These are phyloP conservation scores for Pogonus chalceus DNA, from an alignment of 1,140 invertebrate genomes.

Conservation along the genomic window DNA sequence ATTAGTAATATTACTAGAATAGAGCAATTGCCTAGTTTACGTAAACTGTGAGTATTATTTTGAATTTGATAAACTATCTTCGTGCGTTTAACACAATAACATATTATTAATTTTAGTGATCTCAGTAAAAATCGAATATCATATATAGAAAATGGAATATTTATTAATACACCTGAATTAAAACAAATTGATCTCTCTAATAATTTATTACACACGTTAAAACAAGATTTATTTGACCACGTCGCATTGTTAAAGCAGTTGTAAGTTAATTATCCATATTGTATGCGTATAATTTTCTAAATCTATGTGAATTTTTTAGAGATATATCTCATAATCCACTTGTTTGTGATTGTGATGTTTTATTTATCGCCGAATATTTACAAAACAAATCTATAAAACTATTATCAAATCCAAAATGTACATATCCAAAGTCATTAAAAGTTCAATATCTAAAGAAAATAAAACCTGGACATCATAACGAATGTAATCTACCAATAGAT, in stretches of 20 bases:
- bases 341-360: conserved; percentile 69
- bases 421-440: conserved; percentile 53
- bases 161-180: conserved; percentile 54
- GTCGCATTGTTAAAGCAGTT: conserved; percentile 54
- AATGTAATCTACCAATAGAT: conserved; percentile 39
- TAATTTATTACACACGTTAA: conserved; percentile 57
- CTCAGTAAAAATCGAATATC: conserved; percentile 69
- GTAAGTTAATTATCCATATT: conserved; percentile 42
- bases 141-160: conserved; percentile 61
- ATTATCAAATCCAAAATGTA: conserved; percentile 59
- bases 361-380: conserved; percentile 70
- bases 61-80: conserved; percentile 3
- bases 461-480: conserved; percentile 46
- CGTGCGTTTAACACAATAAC: too few species aligned
- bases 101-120: conserved; percentile 44
- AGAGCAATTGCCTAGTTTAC: conserved; percentile 29
- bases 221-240: conserved; percentile 54
- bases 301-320: conserved; percentile 38
- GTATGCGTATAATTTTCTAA: conserved; percentile 1
- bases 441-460: conserved; percentile 58
- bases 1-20: conserved; percentile 28
- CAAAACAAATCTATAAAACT: conserved; percentile 57
- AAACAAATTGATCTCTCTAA: conserved; percentile 57
- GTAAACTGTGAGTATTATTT: conserved; percentile 32
- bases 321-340: conserved; percentile 68